Evolutionary conservation across 2,888 invertebrate species (phyloP), one percentile per base, ranked within the genome.

Genomic region (Invenusta paracnida): DNA sequence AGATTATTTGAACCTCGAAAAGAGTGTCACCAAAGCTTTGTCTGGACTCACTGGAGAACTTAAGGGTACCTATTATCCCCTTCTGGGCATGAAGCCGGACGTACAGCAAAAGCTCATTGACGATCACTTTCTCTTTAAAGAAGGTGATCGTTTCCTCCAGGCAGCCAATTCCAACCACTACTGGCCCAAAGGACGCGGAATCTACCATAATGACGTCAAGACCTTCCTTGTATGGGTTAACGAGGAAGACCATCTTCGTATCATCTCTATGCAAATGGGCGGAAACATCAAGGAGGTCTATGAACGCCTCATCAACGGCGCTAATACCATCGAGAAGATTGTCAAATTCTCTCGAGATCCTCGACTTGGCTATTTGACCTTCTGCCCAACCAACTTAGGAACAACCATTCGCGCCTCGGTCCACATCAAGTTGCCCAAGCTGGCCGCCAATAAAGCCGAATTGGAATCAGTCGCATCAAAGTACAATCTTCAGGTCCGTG

Each of bases 51-150:
- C 85, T 87, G 95, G 95, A 86, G 97, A 97, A 92, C 94, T 97
- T 87, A 96, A 96, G 93, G 97, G 97, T 86, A 96, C 95, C 89
- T 97, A 96, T 94, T 96, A 95, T 92, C 96, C 97, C 31, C 93
- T 97, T 90, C 95, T 96, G 88, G 97, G 96, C 90, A 97, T 97
- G 97, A 94, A 95, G 93, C 97, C 97, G 93, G 94, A 96, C 86
- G 95, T 95, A 87, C 97, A 97, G 93, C 96, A 96, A 93, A 95
- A 97, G 93, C 94, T 98, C 91, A 97, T 97, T 92, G 96, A 97
- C 90, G 97, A 97, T 92, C 97, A 98, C 93, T 98, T 85, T 27
- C 85, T 85, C 1, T 85, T 85, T 30, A 84, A 85, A 66, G 85
- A 85, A 85, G 85, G 83, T 27, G 84, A 85, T 82, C 85, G 67